Conservation (phyloP, 2,113 vertebrate species). For the Axis porcinus region DNA sequence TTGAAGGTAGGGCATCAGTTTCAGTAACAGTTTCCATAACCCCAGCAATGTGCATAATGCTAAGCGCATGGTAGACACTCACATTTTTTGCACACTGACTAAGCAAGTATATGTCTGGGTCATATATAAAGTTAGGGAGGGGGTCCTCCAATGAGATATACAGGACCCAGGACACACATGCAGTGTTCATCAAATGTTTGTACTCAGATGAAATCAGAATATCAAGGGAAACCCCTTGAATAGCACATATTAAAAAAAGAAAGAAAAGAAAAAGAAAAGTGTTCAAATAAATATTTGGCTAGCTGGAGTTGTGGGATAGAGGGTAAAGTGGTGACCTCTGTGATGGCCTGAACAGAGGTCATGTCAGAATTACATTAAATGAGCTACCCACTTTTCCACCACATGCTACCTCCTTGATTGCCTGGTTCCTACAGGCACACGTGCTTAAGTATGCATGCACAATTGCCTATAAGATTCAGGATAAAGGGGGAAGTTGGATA, state of each 20-base stretch:
- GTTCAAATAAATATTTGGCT: background rate
- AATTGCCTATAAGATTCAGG: background rate
- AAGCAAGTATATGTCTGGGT: background rate
- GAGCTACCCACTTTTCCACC: background rate
- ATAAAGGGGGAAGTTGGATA: background rate
- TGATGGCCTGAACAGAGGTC: background rate
- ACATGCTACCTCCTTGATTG: background rate
- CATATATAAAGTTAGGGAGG: background rate
- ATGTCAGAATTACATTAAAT: background rate
- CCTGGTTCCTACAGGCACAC: background rate
- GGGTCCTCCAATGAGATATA: background rate
- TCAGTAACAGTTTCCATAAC: background rate
- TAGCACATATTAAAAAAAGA: background rate
- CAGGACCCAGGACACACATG: background rate
- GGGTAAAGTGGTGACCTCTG: background rate
- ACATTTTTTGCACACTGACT: background rate
- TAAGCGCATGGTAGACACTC: background rate
- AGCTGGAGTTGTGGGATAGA: background rate
- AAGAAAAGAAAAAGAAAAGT: background rate
- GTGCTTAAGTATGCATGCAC: background rate
- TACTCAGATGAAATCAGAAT: background rate
- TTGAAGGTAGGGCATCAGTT: background rate
- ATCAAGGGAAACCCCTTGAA: background rate
- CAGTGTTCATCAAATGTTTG: background rate
- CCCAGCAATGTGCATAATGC: background rate